Evolutionary conservation across 2,113 vertebrate species (phyloP), one percentile per base, ranked within the genome.

Genomic region (Bubo bubo): DNA sequence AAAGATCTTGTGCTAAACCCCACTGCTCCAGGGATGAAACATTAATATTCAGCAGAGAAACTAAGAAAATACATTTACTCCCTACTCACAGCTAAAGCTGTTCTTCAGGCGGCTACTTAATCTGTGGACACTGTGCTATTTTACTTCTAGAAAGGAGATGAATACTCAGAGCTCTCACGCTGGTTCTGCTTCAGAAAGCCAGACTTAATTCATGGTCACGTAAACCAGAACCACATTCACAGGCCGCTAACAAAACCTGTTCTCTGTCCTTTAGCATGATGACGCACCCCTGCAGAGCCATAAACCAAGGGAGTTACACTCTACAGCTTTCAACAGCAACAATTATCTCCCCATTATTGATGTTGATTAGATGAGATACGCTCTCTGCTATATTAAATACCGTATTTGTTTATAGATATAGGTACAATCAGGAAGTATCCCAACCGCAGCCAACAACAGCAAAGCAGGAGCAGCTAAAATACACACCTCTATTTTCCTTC

Each of bases 101-200:
- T 35, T 95, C 95, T 92, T 75, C 80, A 87, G 94, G 94, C 90
- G 93, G 94, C 73, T 79, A 60, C 58, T 94, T 95, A 50, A 90
- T 93, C 91, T 56, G 43, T 39, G 93, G 77, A 87, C 89, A 93
- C 52, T 20, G 45, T 26, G 64, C 64, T 96, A 35, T 94, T 96
- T 93, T 34, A 91, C 73, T 96, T 83, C 52, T 84, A 87, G 80
- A 24, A 49, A 71, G 68, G 58, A 82, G 73, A 88, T n/a, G 86
- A 62, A 87, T 45, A 49, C 88, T 53, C 55, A 3, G 30, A 90
- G 81, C 83, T 86, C 64, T 58, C 85, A 16, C 8, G 3, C 28
- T 50, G 45, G 34, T 82, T 86, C 50, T 41, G 34, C 63, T 60
- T 53, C 23, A 50, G 49, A 60, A 66, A 34, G 24, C 23, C 60